phyloP scores from a whole-genome alignment of 1,140 invertebrate genomes.

The Fopius arisanus region DNA sequence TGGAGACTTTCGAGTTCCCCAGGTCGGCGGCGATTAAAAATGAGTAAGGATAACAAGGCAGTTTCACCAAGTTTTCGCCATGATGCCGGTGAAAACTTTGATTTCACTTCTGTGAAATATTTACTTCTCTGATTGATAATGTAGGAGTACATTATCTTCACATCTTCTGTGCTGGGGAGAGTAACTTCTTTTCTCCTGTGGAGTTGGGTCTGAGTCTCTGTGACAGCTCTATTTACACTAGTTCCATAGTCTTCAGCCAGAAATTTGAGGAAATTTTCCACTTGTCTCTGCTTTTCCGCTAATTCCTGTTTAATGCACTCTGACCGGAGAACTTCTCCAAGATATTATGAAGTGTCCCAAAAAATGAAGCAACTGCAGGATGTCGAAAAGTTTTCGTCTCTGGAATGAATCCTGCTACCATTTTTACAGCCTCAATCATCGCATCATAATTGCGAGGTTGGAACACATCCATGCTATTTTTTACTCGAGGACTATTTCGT shows the following conservation, averaged over 20 bases:
- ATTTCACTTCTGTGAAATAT: not conserved
- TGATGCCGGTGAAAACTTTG: not conserved
- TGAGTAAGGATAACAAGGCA: constrained; percentile 9
- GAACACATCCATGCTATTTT: not conserved
- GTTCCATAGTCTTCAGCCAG: constrained; percentile 28
- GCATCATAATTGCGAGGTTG: constrained; percentile 16
- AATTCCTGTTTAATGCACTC: constrained; percentile 29
- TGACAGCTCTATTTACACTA: constrained; percentile 3
- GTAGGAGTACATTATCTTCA: not conserved
- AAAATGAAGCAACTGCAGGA: not conserved
- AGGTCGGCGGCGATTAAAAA: constrained; percentile 33
- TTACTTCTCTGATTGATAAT: not conserved
- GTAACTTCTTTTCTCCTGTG: not conserved
- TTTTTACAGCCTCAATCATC: not conserved
- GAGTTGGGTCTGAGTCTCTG: constrained; percentile 23
- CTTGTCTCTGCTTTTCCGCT: constrained; percentile 22
- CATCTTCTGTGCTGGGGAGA: not conserved
- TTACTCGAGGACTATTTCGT: too few relatives aligned
- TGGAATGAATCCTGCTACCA: not conserved
- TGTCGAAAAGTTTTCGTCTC: constrained; percentile 6
- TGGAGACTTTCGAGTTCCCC: constrained; percentile 30
- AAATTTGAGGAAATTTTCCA: constrained; percentile 32
- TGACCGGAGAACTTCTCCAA: constrained; percentile 28
- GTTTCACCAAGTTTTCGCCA: constrained; percentile 11
- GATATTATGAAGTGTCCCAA: constrained; percentile 28